Evolutionary conservation across 2,113 vertebrate genomes (phyloP).

Genomic region (Hoplias malabaricus): DNA sequence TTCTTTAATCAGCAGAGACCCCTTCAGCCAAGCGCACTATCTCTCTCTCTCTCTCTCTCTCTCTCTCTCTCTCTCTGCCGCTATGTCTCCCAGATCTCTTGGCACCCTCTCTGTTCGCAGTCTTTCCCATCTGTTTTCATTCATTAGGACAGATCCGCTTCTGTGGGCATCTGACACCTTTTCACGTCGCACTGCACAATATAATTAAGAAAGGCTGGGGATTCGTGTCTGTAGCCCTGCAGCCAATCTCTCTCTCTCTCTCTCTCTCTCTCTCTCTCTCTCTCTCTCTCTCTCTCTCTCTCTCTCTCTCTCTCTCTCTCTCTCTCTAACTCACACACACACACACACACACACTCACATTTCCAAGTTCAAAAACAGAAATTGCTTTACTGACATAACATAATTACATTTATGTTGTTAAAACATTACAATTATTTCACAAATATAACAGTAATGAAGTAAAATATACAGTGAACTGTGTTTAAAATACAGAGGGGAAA

Average conservation of each 20-base stretch:
- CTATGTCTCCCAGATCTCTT: constrained; percentile 60
- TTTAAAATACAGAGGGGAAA: too few species aligned
- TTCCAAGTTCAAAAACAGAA: too few species aligned
- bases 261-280: background rate
- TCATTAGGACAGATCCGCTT: constrained; percentile 75
- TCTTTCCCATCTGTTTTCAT: constrained; percentile 76
- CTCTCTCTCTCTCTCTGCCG: constrained; percentile 10
- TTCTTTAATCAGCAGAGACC: constrained; percentile 38
- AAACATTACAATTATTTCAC: too few species aligned
- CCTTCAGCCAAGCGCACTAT: constrained; percentile 26
- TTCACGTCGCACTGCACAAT: constrained; percentile 71
- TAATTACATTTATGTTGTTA: too few species aligned
- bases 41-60: constrained; percentile 1
- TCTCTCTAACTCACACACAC: too few species aligned
- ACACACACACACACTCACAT: too few species aligned
- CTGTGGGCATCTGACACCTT: constrained; percentile 72
- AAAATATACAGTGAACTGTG: too few species aligned
- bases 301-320: background rate
- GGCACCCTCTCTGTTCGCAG: constrained; percentile 58
- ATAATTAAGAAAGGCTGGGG: constrained; percentile 70
- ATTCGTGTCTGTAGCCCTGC: constrained; percentile 51
- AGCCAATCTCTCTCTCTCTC: constrained; percentile 5
- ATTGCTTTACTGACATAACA: too few species aligned
- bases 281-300: background rate
- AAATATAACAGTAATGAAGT: too few species aligned